These are phyloP conservation scores for Microtus oregoni DNA, from an alignment of 2,113 vertebrate species.

Conservation along the genomic window DNA sequence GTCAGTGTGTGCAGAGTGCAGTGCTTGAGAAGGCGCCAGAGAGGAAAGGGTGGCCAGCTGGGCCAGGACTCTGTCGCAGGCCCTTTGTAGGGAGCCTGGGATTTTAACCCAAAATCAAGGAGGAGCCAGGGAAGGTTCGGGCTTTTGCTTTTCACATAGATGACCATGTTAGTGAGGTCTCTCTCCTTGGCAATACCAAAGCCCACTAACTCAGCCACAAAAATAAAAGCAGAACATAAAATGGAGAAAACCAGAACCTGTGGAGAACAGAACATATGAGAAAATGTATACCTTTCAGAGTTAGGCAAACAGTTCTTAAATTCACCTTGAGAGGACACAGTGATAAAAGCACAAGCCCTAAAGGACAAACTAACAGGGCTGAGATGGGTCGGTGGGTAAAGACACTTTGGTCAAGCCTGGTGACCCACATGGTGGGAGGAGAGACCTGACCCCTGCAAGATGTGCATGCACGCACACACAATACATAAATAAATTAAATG, in stretches of 20 bases:
- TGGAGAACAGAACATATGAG: not conserved
- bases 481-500: not conserved
- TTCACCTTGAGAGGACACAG: not conserved
- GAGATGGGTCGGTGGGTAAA: not conserved
- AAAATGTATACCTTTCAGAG: not conserved
- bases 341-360: not conserved
- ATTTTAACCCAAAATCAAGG: not conserved
- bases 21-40: not conserved
- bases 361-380: too few species aligned
- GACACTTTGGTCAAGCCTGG: not conserved
- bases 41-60: not conserved
- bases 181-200: conserved; percentile 18
- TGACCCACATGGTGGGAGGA: not conserved
- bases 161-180: not conserved
- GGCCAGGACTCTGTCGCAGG: not conserved
- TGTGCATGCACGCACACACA: not conserved
- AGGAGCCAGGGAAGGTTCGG: not conserved
- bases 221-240: conserved; percentile 28
- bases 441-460: too few species aligned
- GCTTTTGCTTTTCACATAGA: conserved; percentile 9
- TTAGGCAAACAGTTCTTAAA: not conserved
- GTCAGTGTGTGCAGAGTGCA: not conserved
- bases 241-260: not conserved
- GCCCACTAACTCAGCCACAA: not conserved
- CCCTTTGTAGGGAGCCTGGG: not conserved